Conservation (phyloP, 2,797 vertebrate genomes). For the Gallirallus australis region DNA sequence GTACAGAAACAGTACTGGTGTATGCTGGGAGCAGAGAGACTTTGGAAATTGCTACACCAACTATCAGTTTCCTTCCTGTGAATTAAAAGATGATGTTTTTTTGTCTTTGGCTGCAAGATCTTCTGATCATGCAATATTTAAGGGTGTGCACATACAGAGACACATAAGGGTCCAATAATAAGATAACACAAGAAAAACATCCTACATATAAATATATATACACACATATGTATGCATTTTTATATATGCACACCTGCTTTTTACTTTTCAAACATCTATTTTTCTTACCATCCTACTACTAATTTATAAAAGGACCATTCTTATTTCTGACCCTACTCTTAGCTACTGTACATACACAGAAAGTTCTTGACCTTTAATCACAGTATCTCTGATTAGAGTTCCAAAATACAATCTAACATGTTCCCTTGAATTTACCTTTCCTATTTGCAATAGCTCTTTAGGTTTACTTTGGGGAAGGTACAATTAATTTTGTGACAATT, state of each 20-base stretch:
- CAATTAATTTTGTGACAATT: background rate
- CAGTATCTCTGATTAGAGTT: background rate
- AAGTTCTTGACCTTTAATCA: background rate
- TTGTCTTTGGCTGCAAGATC: background rate
- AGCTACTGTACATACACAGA: background rate
- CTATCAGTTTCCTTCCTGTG: background rate
- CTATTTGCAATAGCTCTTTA: background rate
- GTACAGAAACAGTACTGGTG: background rate
- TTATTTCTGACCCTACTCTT: background rate
- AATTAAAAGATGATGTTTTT: background rate
- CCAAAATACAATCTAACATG: background rate
- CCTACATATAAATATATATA: background rate
- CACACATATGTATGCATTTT: background rate
- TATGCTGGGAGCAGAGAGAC: background rate
- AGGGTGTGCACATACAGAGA: rapidly evolving
- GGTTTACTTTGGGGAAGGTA: background rate
- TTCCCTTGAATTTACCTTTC: background rate
- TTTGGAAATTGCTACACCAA: background rate
- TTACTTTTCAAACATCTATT: background rate
- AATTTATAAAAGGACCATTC: background rate
- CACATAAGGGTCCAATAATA: background rate
- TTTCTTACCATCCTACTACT: background rate
- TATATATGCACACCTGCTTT: background rate
- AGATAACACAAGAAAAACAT: background rate
- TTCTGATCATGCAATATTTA: background rate